Conservation (phyloP, 2,888 invertebrate species). For the Mamestra brassicae region DNA sequence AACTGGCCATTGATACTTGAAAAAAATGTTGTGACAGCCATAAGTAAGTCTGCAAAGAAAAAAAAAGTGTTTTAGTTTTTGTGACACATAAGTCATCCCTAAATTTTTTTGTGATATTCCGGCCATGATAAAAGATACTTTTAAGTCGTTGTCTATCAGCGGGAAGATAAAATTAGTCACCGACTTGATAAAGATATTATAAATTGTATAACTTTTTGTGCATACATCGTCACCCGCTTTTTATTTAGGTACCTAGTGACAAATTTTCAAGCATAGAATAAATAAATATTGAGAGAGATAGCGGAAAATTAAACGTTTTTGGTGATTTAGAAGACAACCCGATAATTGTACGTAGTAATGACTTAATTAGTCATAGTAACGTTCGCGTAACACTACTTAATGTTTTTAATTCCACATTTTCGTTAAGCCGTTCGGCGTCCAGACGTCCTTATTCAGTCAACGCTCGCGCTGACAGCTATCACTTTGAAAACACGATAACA, state of each 20-base stretch:
- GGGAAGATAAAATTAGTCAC: slow-evolving; percentile 52
- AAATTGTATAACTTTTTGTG: slow-evolving; percentile 1
- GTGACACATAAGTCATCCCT: slow-evolving; percentile 50
- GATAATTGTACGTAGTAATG: neutral
- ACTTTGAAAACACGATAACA: slow-evolving; percentile 36
- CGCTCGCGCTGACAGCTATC: neutral
- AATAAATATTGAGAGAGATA: slow-evolving; percentile 16
- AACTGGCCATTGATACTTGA: slow-evolving; percentile 43
- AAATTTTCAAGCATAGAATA: slow-evolving; percentile 2
- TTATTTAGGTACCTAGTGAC: neutral
- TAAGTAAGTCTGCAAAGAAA: slow-evolving; percentile 12
- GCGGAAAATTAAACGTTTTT: neutral
- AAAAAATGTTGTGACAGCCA: slow-evolving; percentile 61
- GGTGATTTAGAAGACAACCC: neutral
- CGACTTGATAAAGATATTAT: slow-evolving; percentile 9
- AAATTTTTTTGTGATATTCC: slow-evolving; percentile 43
- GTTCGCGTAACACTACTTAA: neutral
- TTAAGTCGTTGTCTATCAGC: slow-evolving; percentile 34
- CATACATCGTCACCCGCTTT: slow-evolving; percentile 9
- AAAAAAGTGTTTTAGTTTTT: slow-evolving; percentile 44
- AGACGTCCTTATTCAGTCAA: neutral
- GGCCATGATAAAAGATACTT: slow-evolving; percentile 46
- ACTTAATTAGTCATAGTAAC: neutral
- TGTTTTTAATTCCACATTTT: neutral
- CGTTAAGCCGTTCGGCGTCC: neutral